Conservation (phyloP, 2,888 invertebrate species). For the Cyclophora albipunctata region DNA sequence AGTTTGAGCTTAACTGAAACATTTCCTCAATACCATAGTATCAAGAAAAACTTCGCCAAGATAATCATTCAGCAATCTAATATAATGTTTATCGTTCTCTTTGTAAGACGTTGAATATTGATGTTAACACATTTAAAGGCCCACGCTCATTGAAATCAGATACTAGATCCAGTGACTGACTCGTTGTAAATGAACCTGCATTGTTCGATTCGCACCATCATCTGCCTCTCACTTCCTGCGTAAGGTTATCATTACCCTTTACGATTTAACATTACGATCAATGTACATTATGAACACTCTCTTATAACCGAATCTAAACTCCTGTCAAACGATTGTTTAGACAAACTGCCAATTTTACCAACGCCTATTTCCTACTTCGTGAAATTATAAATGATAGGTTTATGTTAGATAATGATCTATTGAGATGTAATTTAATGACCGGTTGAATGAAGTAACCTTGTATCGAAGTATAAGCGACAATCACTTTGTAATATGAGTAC, state of each 20-base stretch:
- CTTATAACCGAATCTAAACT: too few relatives aligned
- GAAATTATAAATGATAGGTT: conserved; percentile 54
- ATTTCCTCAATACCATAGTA: too few relatives aligned
- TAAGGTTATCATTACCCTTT: conserved; percentile 22
- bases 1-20: too few relatives aligned
- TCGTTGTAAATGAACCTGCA: conserved; percentile 14
- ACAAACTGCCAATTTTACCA: neutral
- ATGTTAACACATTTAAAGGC: neutral
- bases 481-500: conserved; percentile 28
- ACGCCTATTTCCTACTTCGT: conserved; percentile 33
- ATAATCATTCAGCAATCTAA: too few relatives aligned
- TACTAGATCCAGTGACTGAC: conserved; percentile 11
- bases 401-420: conserved; percentile 29
- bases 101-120: too few relatives aligned
- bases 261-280: conserved; percentile 25
- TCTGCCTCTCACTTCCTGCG: conserved; percentile 61
- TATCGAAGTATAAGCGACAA: conserved; percentile 29
- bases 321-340: too few relatives aligned
- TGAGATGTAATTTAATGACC: conserved; percentile 26
- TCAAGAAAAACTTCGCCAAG: too few relatives aligned
- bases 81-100: too few relatives aligned
- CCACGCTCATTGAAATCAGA: conserved; percentile 1
- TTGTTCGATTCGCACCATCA: conserved; percentile 50
- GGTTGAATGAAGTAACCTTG: conserved; percentile 29
- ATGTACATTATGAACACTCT: neutral